A percentile compares a stretch with the other conserved stretches of the same genome.
These are phyloP conservation scores for Stenchaetothrips biformis DNA, from an alignment of 2,888 invertebrate genomes.

Conservation along the genomic window DNA sequence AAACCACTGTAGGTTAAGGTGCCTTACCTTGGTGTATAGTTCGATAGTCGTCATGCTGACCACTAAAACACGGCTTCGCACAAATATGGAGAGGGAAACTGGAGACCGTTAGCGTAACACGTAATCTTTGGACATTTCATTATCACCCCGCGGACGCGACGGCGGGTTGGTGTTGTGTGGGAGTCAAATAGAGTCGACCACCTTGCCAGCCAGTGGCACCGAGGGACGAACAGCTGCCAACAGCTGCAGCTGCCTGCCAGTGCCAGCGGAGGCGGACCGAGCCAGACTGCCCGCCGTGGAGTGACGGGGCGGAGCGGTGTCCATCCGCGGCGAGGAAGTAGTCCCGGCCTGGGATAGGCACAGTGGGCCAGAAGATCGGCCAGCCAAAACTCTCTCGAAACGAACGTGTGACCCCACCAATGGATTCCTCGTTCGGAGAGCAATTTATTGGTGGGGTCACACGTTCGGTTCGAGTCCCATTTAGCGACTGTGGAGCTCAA, in stretches of 20 bases:
- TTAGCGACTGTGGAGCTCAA: too few species aligned
- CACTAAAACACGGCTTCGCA: neutral
- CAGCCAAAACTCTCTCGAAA: too few species aligned
- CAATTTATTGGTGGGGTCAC: too few species aligned
- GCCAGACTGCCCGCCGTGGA: too few species aligned
- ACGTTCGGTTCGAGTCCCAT: too few species aligned
- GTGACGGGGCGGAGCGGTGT: too few species aligned
- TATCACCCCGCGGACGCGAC: neutral
- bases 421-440: too few species aligned
- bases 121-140: neutral
- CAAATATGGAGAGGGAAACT: neutral
- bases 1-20: conserved; percentile 15
- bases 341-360: too few species aligned
- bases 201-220: neutral
- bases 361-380: too few species aligned
- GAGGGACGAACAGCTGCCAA: neutral
- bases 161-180: neutral
- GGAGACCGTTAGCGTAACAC: neutral
- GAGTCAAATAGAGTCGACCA: conserved; percentile 9
- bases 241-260: neutral
- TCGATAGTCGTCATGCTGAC: conserved; percentile 14
- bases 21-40: conserved; percentile 26
- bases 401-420: too few species aligned
- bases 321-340: too few species aligned
- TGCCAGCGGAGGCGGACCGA: too few species aligned